Evolutionary conservation across 1,140 invertebrate species (phyloP), one percentile per base, ranked within the genome.

Genomic region (Lucilia cuprina): DNA sequence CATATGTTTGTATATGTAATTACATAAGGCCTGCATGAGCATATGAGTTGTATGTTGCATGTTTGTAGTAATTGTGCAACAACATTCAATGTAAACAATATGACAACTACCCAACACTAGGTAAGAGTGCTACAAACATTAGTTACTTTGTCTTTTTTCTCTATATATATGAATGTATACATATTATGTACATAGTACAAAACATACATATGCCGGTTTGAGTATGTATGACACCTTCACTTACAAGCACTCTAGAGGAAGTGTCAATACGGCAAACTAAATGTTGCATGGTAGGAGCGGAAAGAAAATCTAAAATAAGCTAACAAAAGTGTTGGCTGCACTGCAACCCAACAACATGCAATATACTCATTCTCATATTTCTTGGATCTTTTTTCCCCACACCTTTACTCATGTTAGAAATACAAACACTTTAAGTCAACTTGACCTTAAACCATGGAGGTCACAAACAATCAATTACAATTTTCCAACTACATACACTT

Each of bases 401-500:
- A 5, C 55, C 55, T 60, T 30, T 21, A 4, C 65, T 21, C 65
- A 25, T 70, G 65, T 19, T 25, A 70, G 19, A 60, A 60, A 60
- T 60, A 21, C n/a, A 25, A 70, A 70, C 65, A 70, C 21, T 70
- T 70, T 21, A 25, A 70, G n/a, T 70, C 21, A 19, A 70, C 65
- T 70, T 70, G 65, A 70, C 65, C 65, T 70, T 70, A 21, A 70
- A 25, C 65, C 65, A 70, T 70, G 65, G 65, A 70, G 65, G 65
- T 70, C 65, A 70, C 65, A 19, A 70, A 70, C 65, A 70, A 70
- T 70, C 65, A 70, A 70, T 70, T 70, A 70, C 65, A 70, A 70
- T 70, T 21, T 70, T 70, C 21, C 65, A 70, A 21, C n/a, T 21
- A 21, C 65, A 70, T 41, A 41, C 41, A 41, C 41, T 41, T 41